Percentiles rank a stretch among this genome's conserved stretches.
phyloP scores from a whole-genome alignment of 2,888 invertebrate genomes.

The Iphiclides podalirius region DNA sequence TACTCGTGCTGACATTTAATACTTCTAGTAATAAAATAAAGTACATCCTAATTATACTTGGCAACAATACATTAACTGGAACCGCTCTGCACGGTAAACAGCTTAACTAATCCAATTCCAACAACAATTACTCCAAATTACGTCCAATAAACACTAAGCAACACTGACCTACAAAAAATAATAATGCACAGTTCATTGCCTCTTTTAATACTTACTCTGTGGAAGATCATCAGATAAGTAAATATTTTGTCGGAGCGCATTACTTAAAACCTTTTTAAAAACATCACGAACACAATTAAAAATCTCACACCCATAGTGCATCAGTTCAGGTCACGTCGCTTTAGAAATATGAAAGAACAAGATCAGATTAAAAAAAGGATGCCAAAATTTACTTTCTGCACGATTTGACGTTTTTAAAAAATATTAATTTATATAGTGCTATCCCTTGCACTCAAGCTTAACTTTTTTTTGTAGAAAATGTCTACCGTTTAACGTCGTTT shows the following conservation, averaged over 20 bases:
- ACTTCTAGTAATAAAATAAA: conserved; percentile 11
- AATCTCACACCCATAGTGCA: neutral
- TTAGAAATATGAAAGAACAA: too few species aligned
- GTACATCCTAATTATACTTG: conserved; percentile 19
- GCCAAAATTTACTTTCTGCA: too few species aligned
- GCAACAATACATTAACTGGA: conserved; percentile 6
- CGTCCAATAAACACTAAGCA: conserved; percentile 28
- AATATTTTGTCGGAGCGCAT: neutral
- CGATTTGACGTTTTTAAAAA: too few species aligned
- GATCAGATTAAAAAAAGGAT: too few species aligned
- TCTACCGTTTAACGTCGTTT: too few species aligned
- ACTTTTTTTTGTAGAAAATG: too few species aligned
- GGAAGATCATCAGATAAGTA: conserved; percentile 4
- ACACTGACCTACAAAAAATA: conserved; percentile 25
- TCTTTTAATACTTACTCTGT: conserved; percentile 25
- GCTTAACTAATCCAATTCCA: conserved; percentile 24
- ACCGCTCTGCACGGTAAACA: conserved; percentile 7
- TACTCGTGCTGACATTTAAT: conserved; percentile 10
- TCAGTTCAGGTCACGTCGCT: too few species aligned
- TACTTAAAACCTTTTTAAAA: neutral
- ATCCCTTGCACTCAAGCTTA: too few species aligned
- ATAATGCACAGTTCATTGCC: conserved; percentile 12
- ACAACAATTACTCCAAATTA: conserved; percentile 27
- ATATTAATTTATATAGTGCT: too few species aligned
- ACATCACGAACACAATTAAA: neutral